Conservation (phyloP, 2,113 vertebrate species). For the Oreotrochilus melanogaster region DNA sequence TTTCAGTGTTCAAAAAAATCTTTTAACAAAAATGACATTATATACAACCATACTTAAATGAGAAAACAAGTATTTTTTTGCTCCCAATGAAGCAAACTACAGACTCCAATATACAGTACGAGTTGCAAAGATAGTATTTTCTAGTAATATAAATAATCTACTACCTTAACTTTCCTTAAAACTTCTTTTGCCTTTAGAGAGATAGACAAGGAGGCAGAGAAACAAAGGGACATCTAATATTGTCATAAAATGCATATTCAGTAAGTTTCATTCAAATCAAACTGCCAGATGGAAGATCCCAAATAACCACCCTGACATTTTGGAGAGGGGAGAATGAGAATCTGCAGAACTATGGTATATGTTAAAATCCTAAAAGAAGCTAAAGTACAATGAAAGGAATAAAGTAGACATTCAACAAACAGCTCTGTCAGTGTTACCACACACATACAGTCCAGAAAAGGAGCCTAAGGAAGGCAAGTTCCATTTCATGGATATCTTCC, state of each 20-base stretch:
- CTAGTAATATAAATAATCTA: neutral
- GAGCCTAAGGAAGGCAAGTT: neutral
- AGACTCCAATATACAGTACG: neutral
- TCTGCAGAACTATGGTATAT: neutral
- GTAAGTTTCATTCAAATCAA: neutral
- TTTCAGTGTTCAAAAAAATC: neutral
- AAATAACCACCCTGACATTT: neutral
- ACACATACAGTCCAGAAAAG: neutral
- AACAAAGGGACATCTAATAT: neutral
- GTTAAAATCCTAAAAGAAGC: neutral
- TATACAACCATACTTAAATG: neutral
- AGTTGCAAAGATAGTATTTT: neutral
- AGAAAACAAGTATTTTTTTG: neutral
- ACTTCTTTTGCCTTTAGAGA: neutral
- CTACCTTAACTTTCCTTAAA: neutral
- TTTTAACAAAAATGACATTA: neutral
- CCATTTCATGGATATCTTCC: neutral
- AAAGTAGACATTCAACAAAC: neutral
- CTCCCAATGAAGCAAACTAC: neutral
- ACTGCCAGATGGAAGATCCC: neutral
- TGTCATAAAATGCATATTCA: neutral
- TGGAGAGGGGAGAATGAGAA: rapidly evolving
- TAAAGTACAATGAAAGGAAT: neutral
- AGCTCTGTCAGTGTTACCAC: neutral
- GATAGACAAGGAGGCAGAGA: neutral